Percentiles rank a stretch among this genome's conserved stretches.
These are phyloP conservation scores for Disparrhopalites patrizii DNA, from an alignment of 2,888 invertebrate species.

Conservation along the genomic window DNA sequence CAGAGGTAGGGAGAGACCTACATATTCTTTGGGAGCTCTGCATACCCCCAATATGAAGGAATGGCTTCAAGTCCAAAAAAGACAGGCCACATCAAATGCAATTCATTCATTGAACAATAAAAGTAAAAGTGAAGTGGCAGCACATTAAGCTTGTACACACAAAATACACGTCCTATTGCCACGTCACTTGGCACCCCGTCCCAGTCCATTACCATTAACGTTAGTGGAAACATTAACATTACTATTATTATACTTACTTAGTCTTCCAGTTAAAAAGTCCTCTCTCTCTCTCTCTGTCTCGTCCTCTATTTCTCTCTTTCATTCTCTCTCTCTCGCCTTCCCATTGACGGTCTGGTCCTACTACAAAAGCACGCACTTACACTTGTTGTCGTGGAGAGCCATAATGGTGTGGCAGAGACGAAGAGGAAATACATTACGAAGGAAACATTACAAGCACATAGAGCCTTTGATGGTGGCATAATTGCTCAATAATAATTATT, in stretches of 20 bases:
- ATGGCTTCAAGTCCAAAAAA: neutral
- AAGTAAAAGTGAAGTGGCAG: slow-evolving; percentile 30
- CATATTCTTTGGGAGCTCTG: too few species aligned
- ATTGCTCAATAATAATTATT: slow-evolving; percentile 28
- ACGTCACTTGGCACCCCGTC: slow-evolving; percentile 10
- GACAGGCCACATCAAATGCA: slow-evolving; percentile 4
- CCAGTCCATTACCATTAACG: slow-evolving; percentile 24
- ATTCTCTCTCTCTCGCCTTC: neutral
- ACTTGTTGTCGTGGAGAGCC: too few species aligned
- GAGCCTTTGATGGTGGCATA: slow-evolving; percentile 18
- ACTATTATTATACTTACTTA: slow-evolving; percentile 27
- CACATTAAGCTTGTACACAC: slow-evolving; percentile 24
- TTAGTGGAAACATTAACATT: slow-evolving; percentile 30
- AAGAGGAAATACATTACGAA: slow-evolving; percentile 15
- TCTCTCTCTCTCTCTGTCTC: neutral
- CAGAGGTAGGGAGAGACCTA: too few species aligned
- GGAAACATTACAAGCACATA: too few species aligned
- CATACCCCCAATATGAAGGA: too few species aligned
- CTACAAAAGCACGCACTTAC: too few species aligned
- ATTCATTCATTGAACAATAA: slow-evolving; percentile 30
- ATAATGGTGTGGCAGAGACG: too few species aligned
- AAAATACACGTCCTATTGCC: slow-evolving; percentile 17
- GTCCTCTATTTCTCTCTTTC: neutral
- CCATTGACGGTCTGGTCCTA: too few species aligned
- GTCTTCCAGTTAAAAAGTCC: slow-evolving; percentile 12